Base-by-base conservation (phyloP, 1,140 invertebrate species). In the Neomicropteryx cornuta region DNA sequence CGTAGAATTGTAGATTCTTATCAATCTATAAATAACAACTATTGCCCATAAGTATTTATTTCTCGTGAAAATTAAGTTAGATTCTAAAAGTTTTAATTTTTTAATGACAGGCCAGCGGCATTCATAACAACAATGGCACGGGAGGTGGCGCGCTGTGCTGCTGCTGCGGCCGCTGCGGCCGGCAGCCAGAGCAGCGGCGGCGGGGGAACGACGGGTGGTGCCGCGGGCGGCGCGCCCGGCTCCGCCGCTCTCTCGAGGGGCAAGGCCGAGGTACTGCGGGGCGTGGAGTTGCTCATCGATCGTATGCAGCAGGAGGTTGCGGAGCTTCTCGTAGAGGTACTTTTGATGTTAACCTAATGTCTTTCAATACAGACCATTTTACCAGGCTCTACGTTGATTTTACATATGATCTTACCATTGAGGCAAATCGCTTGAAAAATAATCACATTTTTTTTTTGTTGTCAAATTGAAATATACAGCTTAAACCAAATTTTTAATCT, bases 111-210 rank as follows among this genome's bases (percentile, higher is more conserved):
- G 40, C 94, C 96, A 3, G 87, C 90, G 1, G 92, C 91, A 3
- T 96, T 98, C 56, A 94, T 99, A 31, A 97, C 92, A 1, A 97
- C 93, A 3, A 92, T 99, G 82, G 94, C 93, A 0, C 81, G 90
- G 43, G 95, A 98, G 67, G 90, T 96, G 44, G 91, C 85, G 11
- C 71, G 93, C 11, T 97, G 91, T 53, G 98, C 97, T 50, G 89
- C 89, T 4, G 72, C 95, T 40, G 85, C 90, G 51, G 87, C 93
- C 87, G 93, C 58, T 90, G 91, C 57, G 81, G 89, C 1, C 87
- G 92, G 58, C 78, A 85, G 1, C 79, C 86, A 1, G 52, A 55
- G 4, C 85, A 87, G 58, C 83, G 86, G 10, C 88, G 90, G 91
- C 57, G 81, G 89, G 1, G 87, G 92, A 59, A 78, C 86, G 1